Conservation (phyloP, 2,113 vertebrate genomes). For the Acanthisitta chloris region DNA sequence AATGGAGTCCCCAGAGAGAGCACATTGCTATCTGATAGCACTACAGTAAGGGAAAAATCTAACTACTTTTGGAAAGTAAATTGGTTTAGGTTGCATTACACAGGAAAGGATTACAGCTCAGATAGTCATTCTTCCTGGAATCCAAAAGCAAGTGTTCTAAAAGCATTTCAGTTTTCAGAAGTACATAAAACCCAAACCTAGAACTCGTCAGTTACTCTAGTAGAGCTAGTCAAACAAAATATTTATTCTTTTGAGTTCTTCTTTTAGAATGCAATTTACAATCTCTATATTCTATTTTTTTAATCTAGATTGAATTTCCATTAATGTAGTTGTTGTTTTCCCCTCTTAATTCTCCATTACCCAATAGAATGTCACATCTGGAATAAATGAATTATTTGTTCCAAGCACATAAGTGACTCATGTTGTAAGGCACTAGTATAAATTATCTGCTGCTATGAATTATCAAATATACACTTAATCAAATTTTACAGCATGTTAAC, state of each 20-base stretch:
- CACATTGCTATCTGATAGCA: conserved; percentile 73
- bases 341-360: not conserved
- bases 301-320: not conserved
- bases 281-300: not conserved
- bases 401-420: not conserved
- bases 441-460: not conserved
- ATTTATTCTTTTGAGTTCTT: not conserved
- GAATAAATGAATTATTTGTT: not conserved
- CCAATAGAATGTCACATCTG: not conserved
- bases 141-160: conserved; percentile 39
- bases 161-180: conserved; percentile 28
- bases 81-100: conserved; percentile 65
- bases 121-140: conserved; percentile 50
- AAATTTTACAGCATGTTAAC: not conserved
- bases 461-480: not conserved
- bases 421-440: not conserved
- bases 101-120: conserved; percentile 61
- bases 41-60: conserved; percentile 63
- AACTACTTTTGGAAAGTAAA: conserved; percentile 69
- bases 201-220: not conserved
- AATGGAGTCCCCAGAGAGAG: conserved; percentile 69
- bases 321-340: not conserved
- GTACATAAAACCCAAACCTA: not conserved
- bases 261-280: not conserved
- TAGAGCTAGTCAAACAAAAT: not conserved